phyloP scores from a whole-genome alignment of 2,797 vertebrate species.

The Selene dorsalis region DNA sequence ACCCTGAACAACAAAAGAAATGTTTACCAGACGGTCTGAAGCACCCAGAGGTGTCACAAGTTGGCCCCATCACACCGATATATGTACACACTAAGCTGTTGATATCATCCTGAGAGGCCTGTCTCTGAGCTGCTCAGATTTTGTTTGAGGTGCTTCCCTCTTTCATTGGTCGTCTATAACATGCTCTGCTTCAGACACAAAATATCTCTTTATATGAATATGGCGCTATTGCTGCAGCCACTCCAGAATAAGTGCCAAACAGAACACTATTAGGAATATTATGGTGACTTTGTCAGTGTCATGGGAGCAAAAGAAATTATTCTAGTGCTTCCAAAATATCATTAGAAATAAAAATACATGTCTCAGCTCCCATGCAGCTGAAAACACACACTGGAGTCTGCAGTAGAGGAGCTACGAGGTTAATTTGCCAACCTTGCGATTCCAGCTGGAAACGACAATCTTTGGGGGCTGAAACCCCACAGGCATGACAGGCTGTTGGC shows the following conservation, averaged over 20 bases:
- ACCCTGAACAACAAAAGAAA: conserved; percentile 77
- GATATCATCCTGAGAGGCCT: background rate
- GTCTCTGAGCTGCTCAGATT: background rate
- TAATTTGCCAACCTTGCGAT: conserved; percentile 90
- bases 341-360: conserved; percentile 4
- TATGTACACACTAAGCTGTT: too few species aligned
- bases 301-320: background rate
- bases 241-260: too few species aligned
- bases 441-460: conserved; percentile 97
- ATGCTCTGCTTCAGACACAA: too few species aligned
- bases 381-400: conserved; percentile 29
- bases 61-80: too few species aligned
- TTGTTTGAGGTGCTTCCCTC: background rate
- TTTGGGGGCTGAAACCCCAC: conserved; percentile 91
- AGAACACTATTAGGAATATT: too few species aligned
- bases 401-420: conserved; percentile 5
- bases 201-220: too few species aligned
- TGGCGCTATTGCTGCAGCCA: too few species aligned
- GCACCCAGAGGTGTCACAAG: background rate
- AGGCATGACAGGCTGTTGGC: conserved; percentile 93
- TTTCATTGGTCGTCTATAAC: background rate
- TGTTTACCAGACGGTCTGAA: conserved; percentile 25
- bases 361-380: conserved; percentile 27
- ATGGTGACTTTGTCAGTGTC: too few species aligned
- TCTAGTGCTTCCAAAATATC: background rate